phyloP scores from a whole-genome alignment of 2,797 vertebrate genomes.

The Bradypodion pumilum region DNA sequence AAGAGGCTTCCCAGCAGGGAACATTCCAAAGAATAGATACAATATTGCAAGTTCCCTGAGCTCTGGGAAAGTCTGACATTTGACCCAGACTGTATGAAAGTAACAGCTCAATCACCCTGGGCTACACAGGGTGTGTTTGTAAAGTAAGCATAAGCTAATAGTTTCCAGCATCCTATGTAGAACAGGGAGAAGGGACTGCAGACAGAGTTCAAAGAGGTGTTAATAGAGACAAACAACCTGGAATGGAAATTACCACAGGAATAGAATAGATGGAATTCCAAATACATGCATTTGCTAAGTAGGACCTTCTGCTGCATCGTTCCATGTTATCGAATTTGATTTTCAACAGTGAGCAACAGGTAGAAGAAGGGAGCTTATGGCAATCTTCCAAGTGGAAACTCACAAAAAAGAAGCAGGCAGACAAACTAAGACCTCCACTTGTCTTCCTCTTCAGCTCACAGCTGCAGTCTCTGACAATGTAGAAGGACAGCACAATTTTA shows the following conservation, averaged over 20 bases:
- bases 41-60: too few relatives aligned
- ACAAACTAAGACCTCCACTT: too few relatives aligned
- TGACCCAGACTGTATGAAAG: background rate
- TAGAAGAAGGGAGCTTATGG: background rate
- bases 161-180: background rate
- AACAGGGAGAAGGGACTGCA: background rate
- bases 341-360: background rate
- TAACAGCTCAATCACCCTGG: background rate
- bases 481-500: too few relatives aligned
- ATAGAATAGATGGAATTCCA: background rate
- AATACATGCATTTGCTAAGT: background rate
- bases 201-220: background rate
- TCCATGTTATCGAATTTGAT: background rate
- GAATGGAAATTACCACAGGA: background rate
- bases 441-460: too few relatives aligned
- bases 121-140: background rate
- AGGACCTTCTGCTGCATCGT: background rate
- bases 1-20: too few relatives aligned
- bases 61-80: too few relatives aligned
- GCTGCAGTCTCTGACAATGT: too few relatives aligned
- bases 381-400: too few relatives aligned
- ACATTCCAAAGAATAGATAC: too few relatives aligned
- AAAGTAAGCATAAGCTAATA: background rate
- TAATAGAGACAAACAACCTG: too few relatives aligned
- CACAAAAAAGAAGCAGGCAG: too few relatives aligned